These are phyloP conservation scores for Pardosa pseudoannulata DNA, from an alignment of 2,888 invertebrate species.

Conservation along the genomic window DNA sequence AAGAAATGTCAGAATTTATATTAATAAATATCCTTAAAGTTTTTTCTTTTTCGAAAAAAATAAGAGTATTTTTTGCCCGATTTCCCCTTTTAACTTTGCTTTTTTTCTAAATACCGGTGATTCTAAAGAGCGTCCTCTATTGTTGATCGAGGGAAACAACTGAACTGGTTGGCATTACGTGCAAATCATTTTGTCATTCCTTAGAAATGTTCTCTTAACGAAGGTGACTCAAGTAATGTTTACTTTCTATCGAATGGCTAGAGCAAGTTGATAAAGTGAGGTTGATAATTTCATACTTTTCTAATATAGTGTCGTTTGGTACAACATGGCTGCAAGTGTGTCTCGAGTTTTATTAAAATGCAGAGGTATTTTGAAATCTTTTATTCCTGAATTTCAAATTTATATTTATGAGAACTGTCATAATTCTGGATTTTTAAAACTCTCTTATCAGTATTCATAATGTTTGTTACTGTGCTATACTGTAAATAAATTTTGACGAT, in stretches of 20 bases:
- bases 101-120: too few species aligned
- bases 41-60: too few species aligned
- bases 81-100: too few species aligned
- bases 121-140: too few species aligned
- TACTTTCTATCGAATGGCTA: background rate
- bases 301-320: background rate
- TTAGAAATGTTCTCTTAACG: too few species aligned
- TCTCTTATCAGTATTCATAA: background rate
- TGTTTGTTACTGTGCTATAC: background rate
- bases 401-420: background rate
- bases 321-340: constrained; percentile 60
- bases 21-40: too few species aligned
- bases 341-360: constrained; percentile 39
- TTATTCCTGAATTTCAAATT: too few species aligned
- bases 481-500: background rate
- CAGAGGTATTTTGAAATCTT: constrained; percentile 47
- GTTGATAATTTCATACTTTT: background rate
- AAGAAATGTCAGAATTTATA: too few species aligned
- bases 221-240: constrained; percentile 23
- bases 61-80: too few species aligned
- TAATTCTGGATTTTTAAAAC: background rate
- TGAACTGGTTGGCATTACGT: too few species aligned
- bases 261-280: background rate
- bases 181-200: too few species aligned
- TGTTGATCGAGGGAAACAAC: too few species aligned